A percentile compares a stretch with the other conserved stretches of the same genome.
These are phyloP conservation scores for Delia radicum DNA, from an alignment of 1,140 invertebrate species.

Conservation along the genomic window DNA sequence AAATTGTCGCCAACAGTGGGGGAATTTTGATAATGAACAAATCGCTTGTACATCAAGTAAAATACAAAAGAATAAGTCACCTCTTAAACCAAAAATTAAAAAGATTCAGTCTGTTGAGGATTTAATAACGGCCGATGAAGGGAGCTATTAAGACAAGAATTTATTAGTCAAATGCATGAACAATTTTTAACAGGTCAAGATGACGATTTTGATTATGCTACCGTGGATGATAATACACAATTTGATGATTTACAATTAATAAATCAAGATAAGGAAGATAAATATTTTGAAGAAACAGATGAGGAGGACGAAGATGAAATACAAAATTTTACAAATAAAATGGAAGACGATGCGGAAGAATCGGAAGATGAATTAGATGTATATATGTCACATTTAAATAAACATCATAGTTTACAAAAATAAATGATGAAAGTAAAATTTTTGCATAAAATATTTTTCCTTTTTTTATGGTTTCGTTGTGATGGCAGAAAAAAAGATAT, in stretches of 20 bases:
- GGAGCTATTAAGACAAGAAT: slow-evolving; percentile 76
- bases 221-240: slow-evolving; percentile 73
- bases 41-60: slow-evolving; percentile 42
- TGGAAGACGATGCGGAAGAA: slow-evolving; percentile 12
- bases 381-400: slow-evolving; percentile 69
- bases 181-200: slow-evolving; percentile 85
- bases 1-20: slow-evolving; percentile 40
- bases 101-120: slow-evolving; percentile 33
- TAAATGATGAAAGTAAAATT: no score
- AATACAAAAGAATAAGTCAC: slow-evolving; percentile 36
- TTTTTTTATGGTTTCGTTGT: no score
- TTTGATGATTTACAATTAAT: slow-evolving; percentile 75
- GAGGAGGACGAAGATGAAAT: slow-evolving; percentile 62
- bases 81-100: slow-evolving; percentile 56
- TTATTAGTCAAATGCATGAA: slow-evolving; percentile 83
- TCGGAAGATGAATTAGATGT: slow-evolving; percentile 71
- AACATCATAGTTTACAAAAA: slow-evolving; percentile 41
- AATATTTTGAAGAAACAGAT: slow-evolving; percentile 83
- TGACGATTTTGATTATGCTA: slow-evolving; percentile 72
- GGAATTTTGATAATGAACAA: slow-evolving; percentile 42
- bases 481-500: no score
- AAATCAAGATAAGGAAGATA: slow-evolving; percentile 79
- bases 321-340: background rate
- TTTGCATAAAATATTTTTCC: no score
- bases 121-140: slow-evolving; percentile 62